These are phyloP conservation scores for Leptothorax acervorum DNA, from an alignment of 2,888 invertebrate species.

Conservation along the genomic window DNA sequence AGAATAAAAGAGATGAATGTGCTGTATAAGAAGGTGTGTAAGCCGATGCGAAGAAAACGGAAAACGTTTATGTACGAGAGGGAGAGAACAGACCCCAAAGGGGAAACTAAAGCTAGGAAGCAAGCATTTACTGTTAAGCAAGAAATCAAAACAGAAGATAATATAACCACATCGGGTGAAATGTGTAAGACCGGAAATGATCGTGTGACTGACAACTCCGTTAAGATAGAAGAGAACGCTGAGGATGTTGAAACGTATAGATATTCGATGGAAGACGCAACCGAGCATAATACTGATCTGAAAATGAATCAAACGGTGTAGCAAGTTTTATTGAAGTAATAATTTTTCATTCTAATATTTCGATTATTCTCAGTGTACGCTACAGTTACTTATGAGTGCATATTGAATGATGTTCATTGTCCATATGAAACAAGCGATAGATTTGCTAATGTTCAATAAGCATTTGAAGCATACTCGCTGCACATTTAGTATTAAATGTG, in stretches of 20 bases:
- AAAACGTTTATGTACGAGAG: slow-evolving; percentile 84
- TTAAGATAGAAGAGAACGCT: slow-evolving; percentile 64
- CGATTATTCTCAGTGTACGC: slow-evolving; percentile 68
- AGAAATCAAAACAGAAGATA: slow-evolving; percentile 71
- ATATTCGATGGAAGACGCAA: slow-evolving; percentile 58
- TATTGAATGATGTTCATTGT: slow-evolving; percentile 73
- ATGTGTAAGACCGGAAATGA: slow-evolving; percentile 53
- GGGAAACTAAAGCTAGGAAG: slow-evolving; percentile 65
- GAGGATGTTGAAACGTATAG: slow-evolving; percentile 63
- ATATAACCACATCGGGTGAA: slow-evolving; percentile 49
- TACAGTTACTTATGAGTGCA: slow-evolving; percentile 71
- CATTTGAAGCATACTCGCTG: slow-evolving; percentile 23
- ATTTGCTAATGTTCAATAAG: slow-evolving; percentile 61
- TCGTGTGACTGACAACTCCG: slow-evolving; percentile 39
- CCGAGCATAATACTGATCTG: slow-evolving; percentile 56
- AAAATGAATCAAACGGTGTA: slow-evolving; percentile 70
- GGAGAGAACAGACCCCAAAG: slow-evolving; percentile 74
- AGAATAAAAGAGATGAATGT: slow-evolving; percentile 89
- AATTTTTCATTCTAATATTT: slow-evolving; percentile 68
- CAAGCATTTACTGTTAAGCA: slow-evolving; percentile 73
- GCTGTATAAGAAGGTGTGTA: slow-evolving; percentile 87
- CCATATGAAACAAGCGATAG: slow-evolving; percentile 65
- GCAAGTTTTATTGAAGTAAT: slow-evolving; percentile 64
- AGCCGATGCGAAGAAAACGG: slow-evolving; percentile 84
- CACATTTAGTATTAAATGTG: slow-evolving; percentile 49